A percentile compares a stretch with the other conserved stretches of the same genome.
Conservation (phyloP, 2,113 vertebrate species). For the Alexandromys fortis region DNA sequence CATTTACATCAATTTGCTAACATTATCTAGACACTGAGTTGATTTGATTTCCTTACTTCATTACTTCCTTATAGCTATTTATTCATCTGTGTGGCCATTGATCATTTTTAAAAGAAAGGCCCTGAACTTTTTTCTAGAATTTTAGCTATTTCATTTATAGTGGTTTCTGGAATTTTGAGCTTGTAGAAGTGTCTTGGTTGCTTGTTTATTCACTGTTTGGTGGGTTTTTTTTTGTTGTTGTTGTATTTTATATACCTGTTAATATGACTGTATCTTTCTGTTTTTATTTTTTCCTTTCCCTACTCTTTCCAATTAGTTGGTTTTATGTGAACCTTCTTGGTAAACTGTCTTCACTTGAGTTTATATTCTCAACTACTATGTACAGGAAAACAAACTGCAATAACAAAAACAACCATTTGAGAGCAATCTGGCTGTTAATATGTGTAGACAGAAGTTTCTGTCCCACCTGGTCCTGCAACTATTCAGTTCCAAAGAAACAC, state of each 20-base stretch:
- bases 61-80: not conserved
- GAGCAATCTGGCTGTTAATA: not conserved
- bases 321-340: not conserved
- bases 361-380: not conserved
- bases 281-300: not conserved
- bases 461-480: no score
- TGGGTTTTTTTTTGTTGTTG: not conserved
- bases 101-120: not conserved
- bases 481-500: no score
- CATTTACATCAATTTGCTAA: not conserved
- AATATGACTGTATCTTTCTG: not conserved
- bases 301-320: not conserved
- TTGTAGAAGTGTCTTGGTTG: not conserved
- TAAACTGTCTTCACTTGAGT: not conserved
- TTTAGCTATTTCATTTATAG: not conserved
- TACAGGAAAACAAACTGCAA: not conserved
- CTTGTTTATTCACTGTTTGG: not conserved
- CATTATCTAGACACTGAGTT: not conserved
- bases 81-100: not conserved
- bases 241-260: not conserved
- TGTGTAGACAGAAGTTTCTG: no score
- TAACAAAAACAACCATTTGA: not conserved
- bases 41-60: not conserved
- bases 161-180: not conserved
- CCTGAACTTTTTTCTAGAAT: not conserved